Conservation (phyloP, 1,140 invertebrate genomes). For the Chironomus striatipennis region DNA sequence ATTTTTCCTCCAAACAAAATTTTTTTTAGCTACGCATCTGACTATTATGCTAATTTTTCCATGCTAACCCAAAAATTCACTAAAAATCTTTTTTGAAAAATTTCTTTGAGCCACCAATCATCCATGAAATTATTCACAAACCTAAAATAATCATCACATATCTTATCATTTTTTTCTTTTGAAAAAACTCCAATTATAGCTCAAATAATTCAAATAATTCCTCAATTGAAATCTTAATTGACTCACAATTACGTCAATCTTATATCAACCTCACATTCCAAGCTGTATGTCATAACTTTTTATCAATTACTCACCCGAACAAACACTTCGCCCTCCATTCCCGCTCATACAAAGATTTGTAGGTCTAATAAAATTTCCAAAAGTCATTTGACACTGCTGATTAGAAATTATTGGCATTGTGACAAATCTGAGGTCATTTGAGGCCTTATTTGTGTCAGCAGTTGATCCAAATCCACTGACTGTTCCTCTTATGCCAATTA, state of each 20-base stretch:
- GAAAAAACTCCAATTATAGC: not conserved
- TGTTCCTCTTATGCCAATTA: not conserved
- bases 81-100: too few species aligned
- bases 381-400: not conserved
- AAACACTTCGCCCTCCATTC: not conserved
- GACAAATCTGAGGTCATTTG: not conserved
- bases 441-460: not conserved
- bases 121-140: too few species aligned
- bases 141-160: too few species aligned
- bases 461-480: not conserved
- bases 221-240: not conserved
- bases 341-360: not conserved
- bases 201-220: not conserved
- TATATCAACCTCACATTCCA: too few species aligned
- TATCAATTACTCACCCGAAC: not conserved
- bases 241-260: too few species aligned
- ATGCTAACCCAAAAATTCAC: too few species aligned
- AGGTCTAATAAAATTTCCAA: not conserved
- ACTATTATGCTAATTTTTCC: too few species aligned
- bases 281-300: too few species aligned
- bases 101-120: too few species aligned
- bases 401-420: not conserved
- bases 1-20: too few species aligned
- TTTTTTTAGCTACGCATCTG: too few species aligned
- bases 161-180: not conserved